Evolutionary conservation across 1,140 invertebrate species (phyloP).

Genomic region (Marisa cornuarietis): DNA sequence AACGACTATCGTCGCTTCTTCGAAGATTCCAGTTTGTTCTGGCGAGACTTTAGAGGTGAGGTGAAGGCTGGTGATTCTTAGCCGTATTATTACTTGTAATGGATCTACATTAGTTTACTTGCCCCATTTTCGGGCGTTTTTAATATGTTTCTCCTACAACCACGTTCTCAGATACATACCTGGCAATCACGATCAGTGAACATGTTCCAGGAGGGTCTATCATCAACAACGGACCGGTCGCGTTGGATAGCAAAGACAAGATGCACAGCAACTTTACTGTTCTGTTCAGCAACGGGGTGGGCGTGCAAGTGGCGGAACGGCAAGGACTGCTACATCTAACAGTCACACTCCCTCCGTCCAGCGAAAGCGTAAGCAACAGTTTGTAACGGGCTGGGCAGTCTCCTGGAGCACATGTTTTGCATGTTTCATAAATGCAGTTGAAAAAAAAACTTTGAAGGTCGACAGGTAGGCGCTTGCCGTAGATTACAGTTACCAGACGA

Average conservation of each 20-base stretch:
- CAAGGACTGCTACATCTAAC: conserved; percentile 30
- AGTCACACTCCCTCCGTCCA: conserved; percentile 33
- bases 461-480: too few relatives aligned
- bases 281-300: conserved; percentile 40
- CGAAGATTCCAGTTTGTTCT: conserved; percentile 25
- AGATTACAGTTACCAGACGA: too few relatives aligned
- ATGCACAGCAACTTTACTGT: conserved; percentile 52
- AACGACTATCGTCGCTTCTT: conserved; percentile 39
- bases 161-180: background rate
- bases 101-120: background rate
- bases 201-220: conserved; percentile 42
- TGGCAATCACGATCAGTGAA: background rate
- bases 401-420: too few relatives aligned
- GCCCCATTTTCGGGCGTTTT: too few relatives aligned
- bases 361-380: too few relatives aligned
- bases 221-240: conserved; percentile 30
- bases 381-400: too few relatives aligned
- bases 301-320: conserved; percentile 43
- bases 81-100: background rate
- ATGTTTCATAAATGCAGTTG: too few relatives aligned
- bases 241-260: conserved; percentile 1
- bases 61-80: background rate
- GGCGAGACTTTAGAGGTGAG: conserved; percentile 51
- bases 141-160: background rate
- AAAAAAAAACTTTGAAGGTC: too few relatives aligned